Percentiles rank a stretch among this genome's conserved stretches.
Conservation (phyloP, 1,140 invertebrate species). For the Megalonaias nervosa region DNA sequence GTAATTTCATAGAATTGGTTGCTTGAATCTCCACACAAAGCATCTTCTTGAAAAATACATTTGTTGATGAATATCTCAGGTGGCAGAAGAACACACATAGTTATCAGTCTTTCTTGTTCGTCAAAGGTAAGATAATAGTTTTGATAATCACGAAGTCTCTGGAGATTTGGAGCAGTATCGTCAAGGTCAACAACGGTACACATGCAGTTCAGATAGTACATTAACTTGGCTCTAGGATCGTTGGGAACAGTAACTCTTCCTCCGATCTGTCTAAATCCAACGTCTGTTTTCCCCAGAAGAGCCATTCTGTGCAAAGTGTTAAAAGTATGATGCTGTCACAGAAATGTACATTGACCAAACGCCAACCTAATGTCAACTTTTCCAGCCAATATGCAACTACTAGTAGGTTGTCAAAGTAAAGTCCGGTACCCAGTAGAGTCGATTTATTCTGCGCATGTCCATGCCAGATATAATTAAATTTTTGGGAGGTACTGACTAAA, state of each 20-base stretch:
- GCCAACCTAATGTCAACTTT: no score
- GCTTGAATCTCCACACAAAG: conserved; percentile 34
- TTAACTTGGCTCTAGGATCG: conserved; percentile 32
- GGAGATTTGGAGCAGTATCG: conserved; percentile 16
- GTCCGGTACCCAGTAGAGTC: no score
- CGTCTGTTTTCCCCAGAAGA: not conserved
- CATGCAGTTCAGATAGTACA: conserved; percentile 45
- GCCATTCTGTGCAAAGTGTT: no score
- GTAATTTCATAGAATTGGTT: conserved; percentile 45
- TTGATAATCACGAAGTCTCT: conserved; percentile 24
- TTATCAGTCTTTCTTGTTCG: conserved; percentile 23
- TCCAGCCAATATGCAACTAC: no score
- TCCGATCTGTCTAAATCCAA: conserved; percentile 6
- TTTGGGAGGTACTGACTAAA: no score
- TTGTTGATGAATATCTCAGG: conserved; percentile 34
- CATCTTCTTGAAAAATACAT: conserved; percentile 44
- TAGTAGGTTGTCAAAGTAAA: no score
- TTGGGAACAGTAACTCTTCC: conserved; percentile 23
- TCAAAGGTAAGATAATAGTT: conserved; percentile 25
- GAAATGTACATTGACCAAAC: no score
- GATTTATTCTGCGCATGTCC: no score
- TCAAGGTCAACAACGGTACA: conserved; percentile 26
- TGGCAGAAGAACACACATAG: conserved; percentile 24
- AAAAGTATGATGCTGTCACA: no score
- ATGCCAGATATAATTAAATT: no score